phyloP scores from a whole-genome alignment of 2,797 vertebrate genomes.

The Ceyx erithaca region DNA sequence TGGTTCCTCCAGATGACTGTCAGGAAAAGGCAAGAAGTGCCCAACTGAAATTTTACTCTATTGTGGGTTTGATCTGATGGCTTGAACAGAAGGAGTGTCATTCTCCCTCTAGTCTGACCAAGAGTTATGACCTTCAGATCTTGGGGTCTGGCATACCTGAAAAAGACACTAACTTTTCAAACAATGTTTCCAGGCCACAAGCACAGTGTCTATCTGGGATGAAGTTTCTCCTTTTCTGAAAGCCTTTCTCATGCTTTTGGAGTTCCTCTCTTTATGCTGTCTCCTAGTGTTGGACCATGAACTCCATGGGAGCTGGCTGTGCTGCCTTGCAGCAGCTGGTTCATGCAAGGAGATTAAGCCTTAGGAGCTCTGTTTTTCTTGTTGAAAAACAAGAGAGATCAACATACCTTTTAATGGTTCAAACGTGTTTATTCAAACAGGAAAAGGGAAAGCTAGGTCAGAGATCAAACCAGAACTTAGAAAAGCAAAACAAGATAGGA shows the following conservation, averaged over 20 bases:
- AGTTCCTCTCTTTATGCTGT: not conserved
- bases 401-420: not conserved
- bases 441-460: not conserved
- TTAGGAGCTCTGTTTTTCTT: not conserved
- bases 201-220: not conserved
- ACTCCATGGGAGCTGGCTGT: not conserved
- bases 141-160: not conserved
- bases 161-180: not conserved
- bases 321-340: not conserved
- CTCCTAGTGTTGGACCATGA: not conserved
- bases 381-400: not conserved
- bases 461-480: not conserved
- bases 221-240: not conserved
- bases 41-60: not conserved
- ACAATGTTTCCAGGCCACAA: not conserved
- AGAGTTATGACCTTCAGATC: not conserved
- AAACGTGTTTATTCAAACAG: constrained; percentile 2
- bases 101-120: not conserved
- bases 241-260: not conserved
- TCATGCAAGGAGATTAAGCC: not conserved
- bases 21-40: not conserved
- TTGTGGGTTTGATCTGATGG: not conserved
- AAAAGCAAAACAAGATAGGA: not conserved
- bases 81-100: not conserved
- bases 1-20: not conserved